Conservation (phyloP, 2,797 vertebrate genomes). For the Lindbergichthys nudifrons region DNA sequence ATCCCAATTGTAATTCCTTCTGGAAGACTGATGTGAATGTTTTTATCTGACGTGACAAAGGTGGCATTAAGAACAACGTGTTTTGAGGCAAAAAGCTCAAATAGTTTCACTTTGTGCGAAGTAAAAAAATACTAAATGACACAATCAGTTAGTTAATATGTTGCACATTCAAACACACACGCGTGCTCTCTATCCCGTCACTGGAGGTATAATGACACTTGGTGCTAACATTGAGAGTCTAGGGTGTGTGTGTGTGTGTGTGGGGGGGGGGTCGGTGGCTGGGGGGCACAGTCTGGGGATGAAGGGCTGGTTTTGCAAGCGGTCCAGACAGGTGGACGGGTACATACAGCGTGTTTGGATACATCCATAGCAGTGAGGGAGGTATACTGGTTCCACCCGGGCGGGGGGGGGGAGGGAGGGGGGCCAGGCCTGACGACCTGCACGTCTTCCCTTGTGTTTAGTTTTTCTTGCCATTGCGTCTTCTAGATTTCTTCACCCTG, state of each 20-base stretch:
- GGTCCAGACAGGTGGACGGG: conserved; percentile 72
- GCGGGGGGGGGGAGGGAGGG: conserved; percentile 6
- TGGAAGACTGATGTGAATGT: not conserved
- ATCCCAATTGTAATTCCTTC: not conserved
- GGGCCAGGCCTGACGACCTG: conserved; percentile 22
- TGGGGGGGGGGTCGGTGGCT: conserved; percentile 13
- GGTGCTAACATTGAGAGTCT: conserved; percentile 30
- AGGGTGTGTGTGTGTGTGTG: conserved; percentile 15
- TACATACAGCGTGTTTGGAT: conserved; percentile 70
- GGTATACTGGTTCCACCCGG: conserved; percentile 50
- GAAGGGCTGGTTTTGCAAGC: conserved; percentile 84
- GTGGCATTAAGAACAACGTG: conserved; percentile 42
- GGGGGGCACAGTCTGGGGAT: conserved; percentile 47
- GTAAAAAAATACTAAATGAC: conserved; percentile 47
- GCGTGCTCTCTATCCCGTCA: not conserved
- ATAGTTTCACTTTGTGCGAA: conserved; percentile 41
- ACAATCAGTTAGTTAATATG: conserved; percentile 41
- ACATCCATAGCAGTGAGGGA: conserved; percentile 75
- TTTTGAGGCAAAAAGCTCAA: conserved; percentile 33
- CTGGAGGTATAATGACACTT: conserved; percentile 50
- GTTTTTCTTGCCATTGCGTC: conserved; percentile 76
- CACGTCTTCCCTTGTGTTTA: conserved; percentile 30
- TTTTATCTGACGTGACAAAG: conserved; percentile 22
- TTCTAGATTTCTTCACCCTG: conserved; percentile 86
- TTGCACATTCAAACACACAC: conserved; percentile 28